phyloP scores from a whole-genome alignment of 2,113 vertebrate species.

The Chloropsis hardwickii region DNA sequence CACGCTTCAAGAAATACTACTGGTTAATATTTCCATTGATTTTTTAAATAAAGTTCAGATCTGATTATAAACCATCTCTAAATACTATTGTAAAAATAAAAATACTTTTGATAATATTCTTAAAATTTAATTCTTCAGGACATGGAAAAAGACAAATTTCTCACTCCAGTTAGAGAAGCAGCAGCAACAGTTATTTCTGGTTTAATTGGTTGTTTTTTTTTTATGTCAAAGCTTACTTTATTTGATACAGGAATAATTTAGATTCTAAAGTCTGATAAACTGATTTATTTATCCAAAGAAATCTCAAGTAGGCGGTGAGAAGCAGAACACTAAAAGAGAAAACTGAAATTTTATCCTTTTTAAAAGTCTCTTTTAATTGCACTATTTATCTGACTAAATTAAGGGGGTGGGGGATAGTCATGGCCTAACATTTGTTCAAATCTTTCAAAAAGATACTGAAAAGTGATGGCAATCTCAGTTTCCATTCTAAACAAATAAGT shows the following conservation, averaged over 20 bases:
- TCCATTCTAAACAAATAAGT: neutral
- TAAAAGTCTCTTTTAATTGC: neutral
- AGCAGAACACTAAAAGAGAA: neutral
- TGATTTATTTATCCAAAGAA: neutral
- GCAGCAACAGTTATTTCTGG: neutral
- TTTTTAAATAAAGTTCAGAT: neutral
- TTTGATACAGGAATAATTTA: neutral
- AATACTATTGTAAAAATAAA: neutral
- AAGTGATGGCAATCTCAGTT: neutral
- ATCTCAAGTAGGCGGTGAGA: neutral
- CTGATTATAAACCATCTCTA: neutral
- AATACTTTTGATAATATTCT: neutral
- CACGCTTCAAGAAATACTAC: neutral
- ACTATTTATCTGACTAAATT: neutral
- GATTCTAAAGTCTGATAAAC: neutral
- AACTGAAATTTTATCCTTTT: neutral
- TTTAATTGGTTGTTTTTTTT: neutral
- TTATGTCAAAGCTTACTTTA: neutral
- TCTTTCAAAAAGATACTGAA: neutral
- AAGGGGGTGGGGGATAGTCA: rapidly evolving
- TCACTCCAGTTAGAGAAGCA: neutral
- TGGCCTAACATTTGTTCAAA: neutral
- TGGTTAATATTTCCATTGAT: neutral
- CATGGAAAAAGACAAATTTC: neutral
- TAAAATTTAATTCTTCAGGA: neutral